Conservation (phyloP, 2,888 invertebrate genomes). For the Oscheius myriophilus region DNA sequence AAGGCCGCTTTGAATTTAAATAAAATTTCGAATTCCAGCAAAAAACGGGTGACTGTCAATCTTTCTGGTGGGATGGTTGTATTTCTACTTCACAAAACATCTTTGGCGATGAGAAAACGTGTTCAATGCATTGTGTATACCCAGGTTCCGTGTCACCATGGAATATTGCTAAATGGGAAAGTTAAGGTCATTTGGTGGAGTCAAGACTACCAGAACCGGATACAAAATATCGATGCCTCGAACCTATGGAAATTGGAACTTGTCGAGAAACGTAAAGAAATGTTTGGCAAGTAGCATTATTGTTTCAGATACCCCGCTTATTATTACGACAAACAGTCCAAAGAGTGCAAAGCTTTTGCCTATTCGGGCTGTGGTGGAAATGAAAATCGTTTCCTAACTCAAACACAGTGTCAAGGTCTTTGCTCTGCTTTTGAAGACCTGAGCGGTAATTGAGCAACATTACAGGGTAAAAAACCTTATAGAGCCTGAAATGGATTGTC, state of each 20-base stretch:
- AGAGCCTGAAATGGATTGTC: constrained; percentile 60
- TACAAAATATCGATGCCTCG: constrained; percentile 55
- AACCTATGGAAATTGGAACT: constrained; percentile 56
- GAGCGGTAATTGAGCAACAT: constrained; percentile 18
- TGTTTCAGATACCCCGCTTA: constrained; percentile 52
- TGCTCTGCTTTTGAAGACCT: constrained; percentile 51
- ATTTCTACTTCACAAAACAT: constrained; percentile 62
- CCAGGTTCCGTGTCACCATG: constrained; percentile 30
- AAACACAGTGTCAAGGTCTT: constrained; percentile 59
- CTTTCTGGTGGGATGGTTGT: constrained; percentile 68
- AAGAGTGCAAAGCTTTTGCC: constrained; percentile 60
- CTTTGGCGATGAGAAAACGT: constrained; percentile 53
- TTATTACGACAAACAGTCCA: constrained; percentile 48
- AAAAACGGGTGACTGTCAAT: constrained; percentile 50
- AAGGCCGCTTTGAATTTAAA: constrained; percentile 13
- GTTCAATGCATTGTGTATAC: constrained; percentile 47
- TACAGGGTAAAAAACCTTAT: background rate
- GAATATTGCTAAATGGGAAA: background rate
- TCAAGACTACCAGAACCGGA: constrained; percentile 42
- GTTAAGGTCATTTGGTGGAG: constrained; percentile 40
- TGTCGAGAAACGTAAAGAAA: constrained; percentile 56
- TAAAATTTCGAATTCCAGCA: constrained; percentile 39
- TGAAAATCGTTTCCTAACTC: constrained; percentile 65
- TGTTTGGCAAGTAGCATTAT: background rate
- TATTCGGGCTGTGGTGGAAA: constrained; percentile 67